A percentile compares a stretch with the other conserved stretches of the same genome.
Conservation (phyloP, 2,888 invertebrate species). For the Neelides folsomi region DNA sequence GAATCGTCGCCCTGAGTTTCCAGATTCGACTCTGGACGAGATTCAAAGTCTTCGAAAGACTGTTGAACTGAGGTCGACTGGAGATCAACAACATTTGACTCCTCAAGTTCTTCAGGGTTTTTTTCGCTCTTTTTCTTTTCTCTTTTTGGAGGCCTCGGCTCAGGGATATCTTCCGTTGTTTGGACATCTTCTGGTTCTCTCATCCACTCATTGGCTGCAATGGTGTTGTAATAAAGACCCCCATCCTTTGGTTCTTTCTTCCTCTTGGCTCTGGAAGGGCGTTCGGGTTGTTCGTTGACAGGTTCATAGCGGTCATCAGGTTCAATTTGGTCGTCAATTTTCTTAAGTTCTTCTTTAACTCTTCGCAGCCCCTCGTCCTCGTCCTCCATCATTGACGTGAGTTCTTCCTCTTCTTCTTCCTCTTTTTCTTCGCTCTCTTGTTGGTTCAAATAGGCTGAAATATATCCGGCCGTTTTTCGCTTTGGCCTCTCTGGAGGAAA, state of each 20-base stretch:
- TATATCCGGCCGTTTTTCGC: constrained; percentile 26
- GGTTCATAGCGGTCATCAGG: constrained; percentile 30
- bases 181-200: constrained; percentile 4
- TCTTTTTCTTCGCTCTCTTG: constrained; percentile 15
- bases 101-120: neutral
- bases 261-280: constrained; percentile 17
- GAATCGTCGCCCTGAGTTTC: constrained; percentile 9
- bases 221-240: constrained; percentile 31
- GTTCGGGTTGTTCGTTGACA: constrained; percentile 18
- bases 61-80: neutral
- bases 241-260: constrained; percentile 11
- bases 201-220: constrained; percentile 32
- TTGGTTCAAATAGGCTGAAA: constrained; percentile 28
- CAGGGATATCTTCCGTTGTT: constrained; percentile 4
- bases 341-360: constrained; percentile 21
- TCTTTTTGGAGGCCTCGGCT: constrained; percentile 9
- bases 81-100: neutral
- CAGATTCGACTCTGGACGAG: neutral
- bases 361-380: constrained; percentile 18
- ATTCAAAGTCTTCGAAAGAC: too few species aligned
- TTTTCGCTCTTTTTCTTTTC: constrained; percentile 6
- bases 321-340: constrained; percentile 18
- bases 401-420: constrained; percentile 5
- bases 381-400: constrained; percentile 3
- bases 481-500: constrained; percentile 32